A percentile compares a stretch with the other conserved stretches of the same genome.
Conservation (phyloP, 2,797 vertebrate species). For the Mus spretus region DNA sequence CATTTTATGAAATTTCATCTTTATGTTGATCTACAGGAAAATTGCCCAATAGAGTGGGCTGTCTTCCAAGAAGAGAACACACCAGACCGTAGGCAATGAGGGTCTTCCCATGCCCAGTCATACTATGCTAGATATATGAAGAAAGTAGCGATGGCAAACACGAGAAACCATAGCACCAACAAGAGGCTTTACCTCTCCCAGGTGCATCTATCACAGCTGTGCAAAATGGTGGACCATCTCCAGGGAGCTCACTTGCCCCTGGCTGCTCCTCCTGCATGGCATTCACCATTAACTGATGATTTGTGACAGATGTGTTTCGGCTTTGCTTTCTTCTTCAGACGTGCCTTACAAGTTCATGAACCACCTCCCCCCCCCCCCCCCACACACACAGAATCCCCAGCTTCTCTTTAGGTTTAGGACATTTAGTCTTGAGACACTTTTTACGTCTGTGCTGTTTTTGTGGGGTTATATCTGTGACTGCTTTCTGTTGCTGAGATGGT, state of each 20-base stretch:
- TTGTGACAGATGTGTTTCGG: neutral
- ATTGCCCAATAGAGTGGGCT: no score
- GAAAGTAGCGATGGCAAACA: neutral
- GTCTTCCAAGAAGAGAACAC: no score
- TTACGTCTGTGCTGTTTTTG: neutral
- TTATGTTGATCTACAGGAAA: no score
- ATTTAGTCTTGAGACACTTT: neutral
- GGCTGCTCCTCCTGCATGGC: no score
- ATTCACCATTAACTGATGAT: neutral
- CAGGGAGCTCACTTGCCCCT: neutral
- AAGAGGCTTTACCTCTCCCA: neutral
- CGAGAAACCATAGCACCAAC: neutral
- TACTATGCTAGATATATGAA: neutral
- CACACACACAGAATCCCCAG: neutral
- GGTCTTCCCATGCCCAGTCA: neutral
- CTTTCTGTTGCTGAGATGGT: neutral
- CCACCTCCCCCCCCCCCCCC: neutral
- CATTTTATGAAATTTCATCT: no score
- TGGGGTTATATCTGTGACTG: neutral
- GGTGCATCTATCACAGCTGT: neutral
- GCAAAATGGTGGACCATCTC: neutral
- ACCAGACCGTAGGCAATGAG: neutral
- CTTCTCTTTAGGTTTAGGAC: neutral
- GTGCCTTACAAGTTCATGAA: neutral
- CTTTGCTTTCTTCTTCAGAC: neutral